Percentiles rank a stretch among this genome's conserved stretches.
Conservation (phyloP, 1,140 invertebrate species). For the Dinoponera quadriceps region DNA sequence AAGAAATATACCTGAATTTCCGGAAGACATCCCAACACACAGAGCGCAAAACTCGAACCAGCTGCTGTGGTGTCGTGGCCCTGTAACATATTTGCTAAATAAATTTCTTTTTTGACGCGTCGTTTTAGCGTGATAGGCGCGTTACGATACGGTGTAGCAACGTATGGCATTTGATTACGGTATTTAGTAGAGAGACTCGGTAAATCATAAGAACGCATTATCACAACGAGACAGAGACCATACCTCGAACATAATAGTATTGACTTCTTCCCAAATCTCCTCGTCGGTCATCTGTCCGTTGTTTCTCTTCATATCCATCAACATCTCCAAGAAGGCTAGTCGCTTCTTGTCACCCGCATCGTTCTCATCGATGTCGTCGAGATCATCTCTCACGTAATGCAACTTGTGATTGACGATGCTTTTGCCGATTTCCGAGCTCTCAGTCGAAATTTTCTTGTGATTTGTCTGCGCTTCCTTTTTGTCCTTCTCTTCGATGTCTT, state of each 20-base stretch:
- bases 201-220: conserved; percentile 40
- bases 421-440: conserved; percentile 71
- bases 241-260: conserved; percentile 96
- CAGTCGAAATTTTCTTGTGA: conserved; percentile 32
- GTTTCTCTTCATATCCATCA: conserved; percentile 90
- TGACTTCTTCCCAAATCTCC: conserved; percentile 94
- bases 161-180: too few species aligned
- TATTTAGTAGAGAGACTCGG: too few species aligned
- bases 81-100: conserved; percentile 80
- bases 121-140: too few species aligned
- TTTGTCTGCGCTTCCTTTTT: neutral
- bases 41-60: conserved; percentile 92
- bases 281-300: conserved; percentile 88
- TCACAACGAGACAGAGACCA: neutral
- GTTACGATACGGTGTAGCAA: too few species aligned
- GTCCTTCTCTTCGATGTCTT: neutral
- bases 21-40: conserved; percentile 91
- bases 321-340: conserved; percentile 94
- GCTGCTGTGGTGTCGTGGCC: conserved; percentile 96
- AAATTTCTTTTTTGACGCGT: too few species aligned
- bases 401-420: conserved; percentile 81
- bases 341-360: conserved; percentile 91
- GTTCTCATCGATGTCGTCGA: conserved; percentile 91
- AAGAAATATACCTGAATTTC: conserved; percentile 82
- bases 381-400: conserved; percentile 88